Conservation (phyloP, 2,113 vertebrate species). For the Clarias macrocephalus region DNA sequence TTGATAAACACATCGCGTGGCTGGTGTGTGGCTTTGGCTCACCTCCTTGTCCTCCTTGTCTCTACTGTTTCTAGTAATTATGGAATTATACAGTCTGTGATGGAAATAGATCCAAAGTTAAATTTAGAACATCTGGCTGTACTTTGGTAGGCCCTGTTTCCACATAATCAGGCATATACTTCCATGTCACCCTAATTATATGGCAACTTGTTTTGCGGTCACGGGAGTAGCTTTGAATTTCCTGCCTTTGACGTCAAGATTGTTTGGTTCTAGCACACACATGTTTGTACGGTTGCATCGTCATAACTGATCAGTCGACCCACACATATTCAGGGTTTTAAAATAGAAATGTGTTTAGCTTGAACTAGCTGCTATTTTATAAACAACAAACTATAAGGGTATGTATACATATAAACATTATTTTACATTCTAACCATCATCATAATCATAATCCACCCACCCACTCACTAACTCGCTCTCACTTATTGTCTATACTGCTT, state of each 20-base stretch:
- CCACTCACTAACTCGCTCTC: too few relatives aligned
- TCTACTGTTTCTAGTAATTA: constrained; percentile 69
- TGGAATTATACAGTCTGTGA: constrained; percentile 67
- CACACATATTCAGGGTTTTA: constrained; percentile 45
- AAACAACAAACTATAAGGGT: constrained; percentile 45
- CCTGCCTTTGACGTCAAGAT: constrained; percentile 73
- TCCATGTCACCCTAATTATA: constrained; percentile 76
- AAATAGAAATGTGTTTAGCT: constrained; percentile 45
- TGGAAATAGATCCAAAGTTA: constrained; percentile 67
- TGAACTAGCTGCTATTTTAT: constrained; percentile 29
- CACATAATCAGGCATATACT: constrained; percentile 71
- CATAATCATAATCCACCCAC: not conserved
- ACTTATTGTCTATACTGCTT: too few relatives aligned
- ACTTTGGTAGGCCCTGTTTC: constrained; percentile 68
- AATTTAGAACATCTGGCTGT: constrained; percentile 73
- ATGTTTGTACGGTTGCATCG: constrained; percentile 34
- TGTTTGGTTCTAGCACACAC: constrained; percentile 60
- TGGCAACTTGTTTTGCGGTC: constrained; percentile 67
- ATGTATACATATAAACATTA: not conserved
- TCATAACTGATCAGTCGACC: constrained; percentile 34
- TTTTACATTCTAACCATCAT: not conserved
- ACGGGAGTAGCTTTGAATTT: constrained; percentile 68
- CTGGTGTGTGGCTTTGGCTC: constrained; percentile 51
- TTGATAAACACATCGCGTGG: constrained; percentile 46
- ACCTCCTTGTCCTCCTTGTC: constrained; percentile 57